Conservation (phyloP, 2,113 vertebrate genomes). For the Ranitomeya variabilis region DNA sequence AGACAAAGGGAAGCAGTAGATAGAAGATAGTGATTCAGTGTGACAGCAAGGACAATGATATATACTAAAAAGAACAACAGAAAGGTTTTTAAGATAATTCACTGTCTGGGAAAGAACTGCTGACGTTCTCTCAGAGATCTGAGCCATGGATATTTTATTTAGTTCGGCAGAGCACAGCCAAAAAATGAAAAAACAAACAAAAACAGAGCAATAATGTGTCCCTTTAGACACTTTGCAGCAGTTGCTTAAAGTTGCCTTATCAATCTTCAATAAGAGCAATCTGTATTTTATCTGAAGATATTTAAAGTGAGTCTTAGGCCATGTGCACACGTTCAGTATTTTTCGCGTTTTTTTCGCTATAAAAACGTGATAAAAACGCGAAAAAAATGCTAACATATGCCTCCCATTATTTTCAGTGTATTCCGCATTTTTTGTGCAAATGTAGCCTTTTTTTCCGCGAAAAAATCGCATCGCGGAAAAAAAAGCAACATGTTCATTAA, state of each 20-base stretch:
- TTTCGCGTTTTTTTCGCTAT: too few relatives aligned
- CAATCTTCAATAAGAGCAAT: conserved; percentile 30
- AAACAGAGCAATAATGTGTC: conserved; percentile 47
- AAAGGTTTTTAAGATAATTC: conserved; percentile 53
- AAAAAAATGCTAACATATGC: too few relatives aligned
- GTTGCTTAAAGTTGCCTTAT: conserved; percentile 47
- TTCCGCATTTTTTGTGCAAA: too few relatives aligned
- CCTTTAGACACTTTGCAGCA: conserved; percentile 47
- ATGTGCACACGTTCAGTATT: too few relatives aligned
- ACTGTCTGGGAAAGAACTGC: conserved; percentile 54
- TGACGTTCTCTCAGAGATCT: conserved; percentile 54
- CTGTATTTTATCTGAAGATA: conserved; percentile 43
- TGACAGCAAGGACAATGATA: conserved; percentile 60
- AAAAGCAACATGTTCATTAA: too few relatives aligned
- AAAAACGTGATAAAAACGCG: too few relatives aligned
- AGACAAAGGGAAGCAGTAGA: conserved; percentile 48
- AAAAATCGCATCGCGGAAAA: too few relatives aligned
- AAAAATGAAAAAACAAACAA: background rate
- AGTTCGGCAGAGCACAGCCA: conserved; percentile 31
- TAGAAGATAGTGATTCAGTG: conserved; percentile 30
- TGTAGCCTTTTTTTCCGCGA: too few relatives aligned
- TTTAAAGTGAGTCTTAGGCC: conserved; percentile 12
- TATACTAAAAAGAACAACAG: conserved; percentile 60
- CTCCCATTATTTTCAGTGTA: too few relatives aligned
- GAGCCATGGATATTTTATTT: conserved; percentile 56